Base-by-base conservation (phyloP, 2,797 vertebrate genomes). In the Pipistrellus pygmaeus region DNA sequence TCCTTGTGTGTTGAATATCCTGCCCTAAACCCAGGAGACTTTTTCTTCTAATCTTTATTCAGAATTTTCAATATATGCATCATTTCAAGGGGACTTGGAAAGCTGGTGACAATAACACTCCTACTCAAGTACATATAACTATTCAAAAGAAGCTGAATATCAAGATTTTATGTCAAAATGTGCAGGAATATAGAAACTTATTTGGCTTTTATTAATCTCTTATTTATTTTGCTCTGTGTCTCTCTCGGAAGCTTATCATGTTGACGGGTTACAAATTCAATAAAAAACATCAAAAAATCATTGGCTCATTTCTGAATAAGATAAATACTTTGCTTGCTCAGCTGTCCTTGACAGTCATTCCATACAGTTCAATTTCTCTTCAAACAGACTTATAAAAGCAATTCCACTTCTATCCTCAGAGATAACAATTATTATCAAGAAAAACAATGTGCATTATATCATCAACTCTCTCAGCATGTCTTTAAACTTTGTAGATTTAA, bases 271-370 rank as follows among this genome's bases (percentile, higher is more conserved):
- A 73, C 62, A 98, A 98, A 98, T 97, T 97, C 97, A 98, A 97
- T 98, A 97, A 98, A 98, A 98, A 98, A 95, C 90, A 97, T 97
- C 87, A 96, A 97, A 87, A 97, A 98, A 97, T 97, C 73, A 92
- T 95, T 97, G 93, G 90, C 93, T 96, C 68, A 85, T 94, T 98
- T 97, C 93, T 96, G 94, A 97, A 95, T 95, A 97, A 97, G 98
- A 97, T 96, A 76, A 98, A 96, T 97, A 94, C 32, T 95, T 97
- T 77, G 85, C 98, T 98, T 98, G 66, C 88, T 97, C 95, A 97
- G 48, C 95, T 94, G 84, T 97, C 96, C 90, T 98, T 98, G 96
- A 96, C 90, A 97, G 85, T 97, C 95, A 97, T 97, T 97, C 85
- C 2, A 35, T 91, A 88, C 85, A 97, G 97, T 97, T 97, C 92